These are phyloP conservation scores for Carlito syrichta DNA, from an alignment of 2,113 vertebrate genomes.

Conservation along the genomic window DNA sequence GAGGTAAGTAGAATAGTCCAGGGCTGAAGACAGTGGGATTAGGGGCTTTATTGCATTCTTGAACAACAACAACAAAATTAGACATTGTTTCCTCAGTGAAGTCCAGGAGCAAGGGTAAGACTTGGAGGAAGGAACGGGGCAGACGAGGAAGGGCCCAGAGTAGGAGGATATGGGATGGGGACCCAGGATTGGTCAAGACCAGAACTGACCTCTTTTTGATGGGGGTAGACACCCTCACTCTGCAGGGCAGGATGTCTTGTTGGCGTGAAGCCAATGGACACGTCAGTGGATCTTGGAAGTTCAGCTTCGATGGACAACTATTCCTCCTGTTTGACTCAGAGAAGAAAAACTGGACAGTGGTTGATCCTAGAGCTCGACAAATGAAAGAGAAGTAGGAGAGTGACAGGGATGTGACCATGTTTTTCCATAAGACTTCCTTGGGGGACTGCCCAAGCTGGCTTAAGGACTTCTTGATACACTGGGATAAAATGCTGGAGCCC, in stretches of 20 bases:
- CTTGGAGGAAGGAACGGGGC: no score
- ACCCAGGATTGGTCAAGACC: background rate
- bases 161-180: rapidly evolving
- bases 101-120: background rate
- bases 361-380: rapidly evolving
- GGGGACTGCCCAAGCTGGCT: rapidly evolving
- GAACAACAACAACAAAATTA: background rate
- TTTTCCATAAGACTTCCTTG: rapidly evolving
- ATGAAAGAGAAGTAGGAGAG: background rate
- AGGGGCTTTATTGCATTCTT: background rate
- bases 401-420: rapidly evolving
- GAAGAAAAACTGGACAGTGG: rapidly evolving
- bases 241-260: background rate
- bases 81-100: rapidly evolving
- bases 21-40: background rate
- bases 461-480: rapidly evolving
- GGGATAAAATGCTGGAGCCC: background rate
- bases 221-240: background rate
- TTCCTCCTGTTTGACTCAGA: background rate
- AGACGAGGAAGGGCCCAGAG: background rate
- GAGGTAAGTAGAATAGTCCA: background rate
- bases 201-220: background rate
- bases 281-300: rapidly evolving
- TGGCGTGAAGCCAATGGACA: rapidly evolving
- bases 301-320: rapidly evolving